Conservation (phyloP, 2,888 invertebrate genomes). For the Tenodera sinensis region DNA sequence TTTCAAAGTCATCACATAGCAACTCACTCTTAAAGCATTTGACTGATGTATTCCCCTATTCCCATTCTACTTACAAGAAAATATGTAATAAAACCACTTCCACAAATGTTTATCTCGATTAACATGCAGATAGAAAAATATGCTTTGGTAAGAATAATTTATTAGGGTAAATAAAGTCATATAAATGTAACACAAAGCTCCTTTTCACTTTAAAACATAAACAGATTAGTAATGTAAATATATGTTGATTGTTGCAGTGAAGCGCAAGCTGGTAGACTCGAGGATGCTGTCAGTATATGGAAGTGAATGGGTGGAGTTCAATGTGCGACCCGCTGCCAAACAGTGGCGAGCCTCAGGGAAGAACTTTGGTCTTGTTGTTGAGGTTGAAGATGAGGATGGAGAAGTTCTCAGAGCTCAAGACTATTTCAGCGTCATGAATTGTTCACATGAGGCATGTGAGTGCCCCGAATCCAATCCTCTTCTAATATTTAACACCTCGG, state of each 20-base stretch:
- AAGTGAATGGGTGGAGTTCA: conserved; percentile 49
- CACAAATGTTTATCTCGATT: no score
- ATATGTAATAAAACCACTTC: no score
- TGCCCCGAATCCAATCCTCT: conserved; percentile 32
- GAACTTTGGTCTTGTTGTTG: conserved; percentile 50
- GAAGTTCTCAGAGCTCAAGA: conserved; percentile 48
- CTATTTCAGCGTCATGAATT: conserved; percentile 51
- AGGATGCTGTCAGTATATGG: conserved; percentile 45
- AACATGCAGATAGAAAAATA: no score
- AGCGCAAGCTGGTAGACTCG: conserved; percentile 49
- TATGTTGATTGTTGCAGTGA: conserved; percentile 39
- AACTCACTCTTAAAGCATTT: no score
- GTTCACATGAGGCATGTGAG: conserved; percentile 50
- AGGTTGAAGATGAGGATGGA: conserved; percentile 59
- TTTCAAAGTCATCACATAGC: no score
- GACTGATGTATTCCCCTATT: no score
- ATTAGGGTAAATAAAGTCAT: no score
- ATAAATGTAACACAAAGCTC: no score
- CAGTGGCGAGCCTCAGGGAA: conserved; percentile 45
- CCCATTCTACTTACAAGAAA: no score
- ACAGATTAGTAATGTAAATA: no score
- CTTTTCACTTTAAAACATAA: no score
- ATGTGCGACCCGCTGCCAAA: conserved; percentile 48
- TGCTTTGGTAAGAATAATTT: no score
- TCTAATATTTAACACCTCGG: not conserved